Evolutionary conservation across 2,797 vertebrate species (phyloP), one percentile per base, ranked within the genome.

Genomic region (Centroberyx gerrardi): DNA sequence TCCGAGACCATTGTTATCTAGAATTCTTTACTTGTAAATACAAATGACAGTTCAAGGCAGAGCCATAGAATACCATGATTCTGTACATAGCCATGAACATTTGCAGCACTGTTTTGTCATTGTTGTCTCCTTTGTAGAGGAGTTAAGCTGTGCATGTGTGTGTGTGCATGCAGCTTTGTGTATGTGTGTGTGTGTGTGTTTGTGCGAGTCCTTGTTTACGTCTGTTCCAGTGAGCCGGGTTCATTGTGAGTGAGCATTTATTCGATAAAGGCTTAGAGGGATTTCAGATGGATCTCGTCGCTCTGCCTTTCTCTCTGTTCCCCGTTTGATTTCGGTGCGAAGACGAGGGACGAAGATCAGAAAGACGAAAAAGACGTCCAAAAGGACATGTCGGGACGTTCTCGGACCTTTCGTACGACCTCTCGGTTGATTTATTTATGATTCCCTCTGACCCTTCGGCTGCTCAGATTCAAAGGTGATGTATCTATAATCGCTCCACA

Each of bases 241-340:
- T 86, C 76, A 87, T 83, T 81, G 80, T 77, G 72, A 84, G 68
- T 56, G 70, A 83, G 74, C 68, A 52, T 88, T 87, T 81, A 80
- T 91, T 91, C 78, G 44, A 90, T 91, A 82, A 88, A 76, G 76
- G 82, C 87, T 91, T 88, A 86, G 72, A 76, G 82, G 85, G 90
- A 90, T 90, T 91, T 84, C 55, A 81, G 77, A 72, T 78, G 72
- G 89, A 74, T 89, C 85, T 69, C 73, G 69, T 88, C 73, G 83
- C 76, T 77, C 72, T 78, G 72, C 42, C 13, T 73, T 42, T 33
- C 72, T 80, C 79, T 79, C 44, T 70, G 52, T 58, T 77, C 79
- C 71, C 59, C 61, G 46, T 87, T 89, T 84, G 78, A 84, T 83
- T 87, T 81, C 48, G 36, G 49, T 42, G 54, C 61, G 63, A 76